Evolutionary conservation across 1,140 invertebrate species (phyloP), one percentile per base, ranked within the genome.

Genomic region (Achroia grisella): DNA sequence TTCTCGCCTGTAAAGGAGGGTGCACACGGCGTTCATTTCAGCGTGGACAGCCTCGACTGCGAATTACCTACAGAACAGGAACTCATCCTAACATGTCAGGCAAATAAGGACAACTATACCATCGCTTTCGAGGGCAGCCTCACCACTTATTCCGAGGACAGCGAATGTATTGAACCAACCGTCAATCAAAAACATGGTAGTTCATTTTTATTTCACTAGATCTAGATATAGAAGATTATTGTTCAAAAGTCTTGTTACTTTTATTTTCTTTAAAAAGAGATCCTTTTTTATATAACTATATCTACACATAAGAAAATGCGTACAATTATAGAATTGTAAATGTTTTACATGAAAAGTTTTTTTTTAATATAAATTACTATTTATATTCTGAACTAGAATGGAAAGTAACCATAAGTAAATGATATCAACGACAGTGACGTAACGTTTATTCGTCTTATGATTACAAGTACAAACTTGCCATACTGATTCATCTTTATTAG

Each of bases 81-180:
- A 65, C 93, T 97, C 71, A 91, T 97, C 63, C 88, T 96, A 28
- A 97, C 95, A 40, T 95, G 94, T 74, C 93, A 94, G 72, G 93
- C 94, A 9, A 96, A 97, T 69, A 96, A 96, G 86, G 93, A 96
- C 71, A 97, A 97, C 84, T 97, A 97, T 73, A 97, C 95, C 40
- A 96, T 97, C 64, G 95, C 95, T 37, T 97, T 97, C 66, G 95
- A 97, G 86, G 95, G 94, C 57, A 95, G 94, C 63, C 89, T 92
- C 49, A 92, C 93, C 29, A 92, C 93, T 87, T 95, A 93, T 71
- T 94, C 93, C 8, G 94, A 95, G 81, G 93, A 94, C 65, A 95
- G 93, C 54, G 86, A 87, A 64, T 82, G 80, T 55, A 61, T 55
- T 48, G 81, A 85, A 66, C 56, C 62, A 32, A 61, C 81, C 70